These are phyloP conservation scores for Aulostomus chinensis DNA, from an alignment of 2,797 vertebrate species.

Conservation along the genomic window DNA sequence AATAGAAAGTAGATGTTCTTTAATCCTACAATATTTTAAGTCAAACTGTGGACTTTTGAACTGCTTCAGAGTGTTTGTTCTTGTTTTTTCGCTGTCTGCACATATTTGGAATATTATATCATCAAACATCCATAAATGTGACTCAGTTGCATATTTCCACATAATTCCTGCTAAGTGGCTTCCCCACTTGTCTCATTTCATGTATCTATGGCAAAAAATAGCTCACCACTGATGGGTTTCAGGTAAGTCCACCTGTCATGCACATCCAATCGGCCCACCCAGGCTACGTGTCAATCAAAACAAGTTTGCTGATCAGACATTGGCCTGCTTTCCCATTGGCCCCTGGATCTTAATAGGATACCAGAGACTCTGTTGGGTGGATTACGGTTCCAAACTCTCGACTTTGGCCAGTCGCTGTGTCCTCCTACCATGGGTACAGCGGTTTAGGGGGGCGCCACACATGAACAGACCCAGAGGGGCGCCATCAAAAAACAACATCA, in stretches of 20 bases:
- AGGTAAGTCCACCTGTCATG: slow-evolving; percentile 52
- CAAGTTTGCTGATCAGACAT: slow-evolving; percentile 82
- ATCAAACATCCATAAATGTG: too few species aligned
- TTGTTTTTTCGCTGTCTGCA: too few species aligned
- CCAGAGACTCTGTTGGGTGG: slow-evolving; percentile 61
- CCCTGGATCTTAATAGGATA: slow-evolving; percentile 82
- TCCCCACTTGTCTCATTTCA: too few species aligned
- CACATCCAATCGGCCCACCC: slow-evolving; percentile 40
- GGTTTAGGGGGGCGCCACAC: slow-evolving; percentile 69
- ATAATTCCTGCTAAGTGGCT: too few species aligned
- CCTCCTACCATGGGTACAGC: slow-evolving; percentile 75
- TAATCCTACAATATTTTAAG: background rate
- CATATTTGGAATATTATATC: too few species aligned
- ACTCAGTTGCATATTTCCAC: too few species aligned
- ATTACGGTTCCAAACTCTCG: slow-evolving; percentile 77
- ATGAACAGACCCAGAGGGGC: slow-evolving; percentile 47
- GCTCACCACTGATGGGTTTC: too few species aligned
- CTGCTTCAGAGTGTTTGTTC: background rate
- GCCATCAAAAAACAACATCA: slow-evolving; percentile 49
- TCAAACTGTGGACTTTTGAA: background rate
- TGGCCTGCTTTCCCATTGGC: slow-evolving; percentile 83
- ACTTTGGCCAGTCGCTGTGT: slow-evolving; percentile 72
- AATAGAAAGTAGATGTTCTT: too few species aligned
- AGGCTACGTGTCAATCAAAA: slow-evolving; percentile 53
- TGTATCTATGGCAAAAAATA: too few species aligned